Evolutionary conservation across 1,140 invertebrate species (phyloP).

Genomic region (Coelopa frigida): DNA sequence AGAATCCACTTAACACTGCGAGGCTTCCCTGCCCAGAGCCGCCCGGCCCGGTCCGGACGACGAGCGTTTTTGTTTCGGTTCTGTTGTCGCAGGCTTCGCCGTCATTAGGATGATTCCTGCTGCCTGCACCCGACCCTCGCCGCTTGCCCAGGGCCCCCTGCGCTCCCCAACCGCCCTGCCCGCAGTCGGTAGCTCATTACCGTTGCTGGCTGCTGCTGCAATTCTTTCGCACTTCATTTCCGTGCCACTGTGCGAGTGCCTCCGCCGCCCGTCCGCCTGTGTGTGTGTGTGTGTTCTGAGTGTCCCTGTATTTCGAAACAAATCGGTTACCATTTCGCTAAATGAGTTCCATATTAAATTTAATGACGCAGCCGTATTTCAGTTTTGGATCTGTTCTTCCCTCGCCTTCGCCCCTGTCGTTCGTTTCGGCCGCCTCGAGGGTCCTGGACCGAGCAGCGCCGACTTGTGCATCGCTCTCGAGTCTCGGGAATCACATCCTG

Average conservation of each 20-base stretch:
- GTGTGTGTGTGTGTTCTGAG: conserved; percentile 18
- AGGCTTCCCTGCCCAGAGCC: too few species aligned
- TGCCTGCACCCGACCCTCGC: neutral
- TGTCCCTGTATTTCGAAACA: conserved; percentile 47
- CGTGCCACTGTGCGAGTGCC: conserved; percentile 1
- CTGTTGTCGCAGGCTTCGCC: too few species aligned
- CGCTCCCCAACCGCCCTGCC: too few species aligned
- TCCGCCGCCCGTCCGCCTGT: neutral
- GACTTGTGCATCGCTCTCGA: too few species aligned
- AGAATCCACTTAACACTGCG: conserved; percentile 44
- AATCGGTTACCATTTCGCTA: conserved; percentile 47
- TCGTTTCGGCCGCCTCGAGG: too few species aligned
- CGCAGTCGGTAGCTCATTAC: neutral
- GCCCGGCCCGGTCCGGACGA: too few species aligned
- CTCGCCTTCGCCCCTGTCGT: neutral
- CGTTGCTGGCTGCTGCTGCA: conserved; percentile 16
- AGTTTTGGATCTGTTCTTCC: conserved; percentile 25
- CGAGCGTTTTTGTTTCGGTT: too few species aligned
- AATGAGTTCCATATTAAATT: conserved; percentile 48
- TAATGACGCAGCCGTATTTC: conserved; percentile 47
- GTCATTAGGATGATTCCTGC: conserved; percentile 43
- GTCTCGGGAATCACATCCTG: too few species aligned
- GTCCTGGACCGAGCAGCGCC: too few species aligned
- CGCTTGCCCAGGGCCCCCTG: neutral
- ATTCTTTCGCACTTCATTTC: neutral